Conservation (phyloP, 2,113 vertebrate species). For the Cyanoramphus novaezelandiae region DNA sequence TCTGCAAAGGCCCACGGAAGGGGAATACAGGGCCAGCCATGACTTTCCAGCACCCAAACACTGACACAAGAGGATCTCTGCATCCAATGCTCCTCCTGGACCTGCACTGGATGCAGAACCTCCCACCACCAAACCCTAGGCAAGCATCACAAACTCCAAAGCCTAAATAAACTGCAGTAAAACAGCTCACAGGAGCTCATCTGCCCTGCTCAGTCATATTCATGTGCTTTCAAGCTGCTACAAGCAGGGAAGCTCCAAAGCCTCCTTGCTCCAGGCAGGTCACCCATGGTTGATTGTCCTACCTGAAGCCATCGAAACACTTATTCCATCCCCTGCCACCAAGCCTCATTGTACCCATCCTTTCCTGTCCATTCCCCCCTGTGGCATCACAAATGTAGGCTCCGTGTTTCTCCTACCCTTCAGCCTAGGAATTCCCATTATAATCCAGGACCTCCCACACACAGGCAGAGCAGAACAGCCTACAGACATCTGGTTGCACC, state of each 20-base stretch:
- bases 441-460: not conserved
- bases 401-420: not conserved
- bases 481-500: not conserved
- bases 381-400: rapidly evolving
- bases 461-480: not conserved
- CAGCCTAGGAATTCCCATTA: not conserved
- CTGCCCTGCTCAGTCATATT: rapidly evolving
- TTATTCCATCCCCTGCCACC: not conserved
- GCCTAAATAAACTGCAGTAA: not conserved
- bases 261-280: not conserved
- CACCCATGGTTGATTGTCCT: not conserved
- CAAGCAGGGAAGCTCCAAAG: not conserved
- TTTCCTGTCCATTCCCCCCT: not conserved
- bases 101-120: not conserved
- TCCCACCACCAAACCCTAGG: not conserved
- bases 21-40: not conserved
- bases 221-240: not conserved
- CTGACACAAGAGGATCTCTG: not conserved
- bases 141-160: not conserved
- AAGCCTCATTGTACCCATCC: not conserved
- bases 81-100: not conserved
- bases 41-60: not conserved
- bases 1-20: rapidly evolving
- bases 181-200: not conserved
- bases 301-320: not conserved